Base-by-base conservation (phyloP, 2,113 vertebrate genomes). In the Turnix velox region DNA sequence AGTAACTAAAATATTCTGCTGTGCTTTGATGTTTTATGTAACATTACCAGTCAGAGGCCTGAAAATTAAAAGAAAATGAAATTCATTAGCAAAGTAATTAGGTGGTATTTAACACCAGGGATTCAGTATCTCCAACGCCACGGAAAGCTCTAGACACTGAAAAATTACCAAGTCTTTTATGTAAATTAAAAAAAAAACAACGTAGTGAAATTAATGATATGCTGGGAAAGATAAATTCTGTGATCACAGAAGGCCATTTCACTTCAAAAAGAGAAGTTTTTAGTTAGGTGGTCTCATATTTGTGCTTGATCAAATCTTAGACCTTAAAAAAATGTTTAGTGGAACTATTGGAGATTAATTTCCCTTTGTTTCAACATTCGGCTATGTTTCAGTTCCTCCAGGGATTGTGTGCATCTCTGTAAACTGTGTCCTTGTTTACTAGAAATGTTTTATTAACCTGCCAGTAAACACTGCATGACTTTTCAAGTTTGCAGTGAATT, bases 401-500 rank as follows among this genome's bases (percentile, higher is more conserved):
- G 19, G 18, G 8, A 30, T 69, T 62, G 46, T 48, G 46, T 54
- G 59, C 35, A 63, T 7, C 35, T 72, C 67, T 62, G 33, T 49
- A 46, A 91, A 43, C 20, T 7, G 1, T 62, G 28, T 39, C 52
- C 55, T 69, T 59, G 24, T 17, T 74, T 63, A 48, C 43, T 43
- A 13, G 51, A 78, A 92, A 84, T 23, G 52, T 40, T 86, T 90
- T 77, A 92, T 71, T 54, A 48, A 59, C 14, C 39, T 92, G 25
- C 18, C 20, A 18, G 35, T 59, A 81, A 92, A 61, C 2, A 11
- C 28, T 33, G 42, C 9, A 30, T 40, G 37, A 57, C 61, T 84
- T 93, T 63, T 51, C 46, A 84, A 77, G 55, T 51, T 84, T 55
- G 24, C 48, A 57, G 25, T 71, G 65, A 90, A 37, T 10, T 63